Conservation (phyloP, 2,797 vertebrate species). For the Spondyliosoma cantharus region DNA sequence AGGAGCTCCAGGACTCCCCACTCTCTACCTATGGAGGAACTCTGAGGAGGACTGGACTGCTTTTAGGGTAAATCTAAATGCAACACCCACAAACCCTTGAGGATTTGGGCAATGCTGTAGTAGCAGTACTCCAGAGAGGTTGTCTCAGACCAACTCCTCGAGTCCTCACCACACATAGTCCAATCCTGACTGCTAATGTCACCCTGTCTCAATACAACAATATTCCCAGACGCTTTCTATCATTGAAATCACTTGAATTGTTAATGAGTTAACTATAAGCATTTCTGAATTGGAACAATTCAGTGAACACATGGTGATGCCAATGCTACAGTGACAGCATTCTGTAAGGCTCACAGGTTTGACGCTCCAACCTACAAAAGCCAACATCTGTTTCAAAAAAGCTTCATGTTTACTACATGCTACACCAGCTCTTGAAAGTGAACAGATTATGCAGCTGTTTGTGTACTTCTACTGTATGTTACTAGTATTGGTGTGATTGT, state of each 20-base stretch:
- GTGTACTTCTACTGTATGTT: neutral
- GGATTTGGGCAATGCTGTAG: constrained; percentile 4
- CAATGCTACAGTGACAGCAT: neutral
- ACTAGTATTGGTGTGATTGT: neutral
- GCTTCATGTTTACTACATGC: too few species aligned
- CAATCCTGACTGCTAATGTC: constrained; percentile 62
- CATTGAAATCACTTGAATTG: constrained; percentile 43
- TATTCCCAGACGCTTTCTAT: constrained; percentile 26
- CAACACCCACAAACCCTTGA: constrained; percentile 4
- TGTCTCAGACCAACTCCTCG: constrained; percentile 17
- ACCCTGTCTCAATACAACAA: constrained; percentile 60
- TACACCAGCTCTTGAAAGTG: neutral
- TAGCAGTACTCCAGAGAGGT: constrained; percentile 9
- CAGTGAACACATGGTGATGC: neutral
- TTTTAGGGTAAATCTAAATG: constrained; percentile 79
- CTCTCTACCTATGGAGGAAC: constrained; percentile 86
- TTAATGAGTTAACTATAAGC: constrained; percentile 2
- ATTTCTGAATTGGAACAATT: neutral
- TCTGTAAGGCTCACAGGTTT: neutral
- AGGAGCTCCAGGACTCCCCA: constrained; percentile 84
- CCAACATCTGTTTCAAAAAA: neutral
- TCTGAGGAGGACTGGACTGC: constrained; percentile 84
- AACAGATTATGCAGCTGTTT: neutral
- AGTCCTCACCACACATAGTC: constrained; percentile 45
- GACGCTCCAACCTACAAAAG: neutral